These are phyloP conservation scores for Epistrophe eligans DNA, from an alignment of 2,888 invertebrate genomes.

Conservation along the genomic window DNA sequence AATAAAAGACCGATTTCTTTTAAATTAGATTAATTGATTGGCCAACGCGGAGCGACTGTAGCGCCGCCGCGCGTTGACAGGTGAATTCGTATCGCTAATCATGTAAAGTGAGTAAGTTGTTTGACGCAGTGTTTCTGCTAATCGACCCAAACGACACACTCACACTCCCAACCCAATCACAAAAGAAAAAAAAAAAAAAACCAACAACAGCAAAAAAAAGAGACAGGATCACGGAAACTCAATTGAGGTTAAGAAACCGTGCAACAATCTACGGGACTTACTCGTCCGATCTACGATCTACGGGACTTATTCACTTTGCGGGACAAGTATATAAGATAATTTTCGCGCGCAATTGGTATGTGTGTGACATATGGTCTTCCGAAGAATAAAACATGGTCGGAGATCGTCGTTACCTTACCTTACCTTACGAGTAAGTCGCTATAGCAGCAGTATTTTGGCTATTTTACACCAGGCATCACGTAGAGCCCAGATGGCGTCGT, in stretches of 20 bases:
- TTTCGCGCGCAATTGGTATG: constrained; percentile 62
- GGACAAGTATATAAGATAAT: constrained; percentile 58
- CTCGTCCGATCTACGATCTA: background rate
- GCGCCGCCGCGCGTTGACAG: constrained; percentile 63
- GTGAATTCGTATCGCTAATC: constrained; percentile 71
- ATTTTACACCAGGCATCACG: constrained; percentile 55
- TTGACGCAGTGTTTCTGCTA: constrained; percentile 62
- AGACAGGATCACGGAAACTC: constrained; percentile 69
- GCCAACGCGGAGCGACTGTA: constrained; percentile 31
- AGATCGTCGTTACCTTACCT: constrained; percentile 55
- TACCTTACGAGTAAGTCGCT: constrained; percentile 1
- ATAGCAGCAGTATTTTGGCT: constrained; percentile 30
- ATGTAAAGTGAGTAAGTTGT: constrained; percentile 73
- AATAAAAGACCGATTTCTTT: constrained; percentile 70
- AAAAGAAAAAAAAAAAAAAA: background rate
- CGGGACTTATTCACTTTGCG: constrained; percentile 32
- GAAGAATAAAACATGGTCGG: constrained; percentile 39
- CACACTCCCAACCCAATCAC: background rate
- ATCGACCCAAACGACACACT: constrained; percentile 31
- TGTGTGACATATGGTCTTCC: constrained; percentile 71
- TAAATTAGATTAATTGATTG: constrained; percentile 76
- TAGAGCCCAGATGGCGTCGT: constrained; percentile 49
- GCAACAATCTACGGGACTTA: constrained; percentile 50
- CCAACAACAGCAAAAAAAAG: constrained; percentile 27
- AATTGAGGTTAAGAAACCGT: constrained; percentile 64